phyloP scores from a whole-genome alignment of 37 sponge, comb jelly and placozoan genomes.

The Spongilla lacustris region DNA sequence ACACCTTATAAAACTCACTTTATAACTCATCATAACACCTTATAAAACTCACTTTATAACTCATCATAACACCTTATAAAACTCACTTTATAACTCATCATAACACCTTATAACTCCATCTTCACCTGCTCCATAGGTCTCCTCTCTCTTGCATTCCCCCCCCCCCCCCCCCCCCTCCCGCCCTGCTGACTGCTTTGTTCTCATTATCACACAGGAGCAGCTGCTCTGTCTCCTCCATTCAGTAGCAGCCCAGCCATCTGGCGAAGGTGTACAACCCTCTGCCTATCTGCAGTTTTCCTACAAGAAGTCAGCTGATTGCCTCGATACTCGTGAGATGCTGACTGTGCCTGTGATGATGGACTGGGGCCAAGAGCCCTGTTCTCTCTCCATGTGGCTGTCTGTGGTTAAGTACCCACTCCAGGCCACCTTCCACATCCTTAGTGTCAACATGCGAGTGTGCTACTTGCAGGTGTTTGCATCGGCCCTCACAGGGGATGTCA shows the following conservation, averaged over 20 bases:
- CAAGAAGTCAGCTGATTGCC: slow-evolving; percentile 12
- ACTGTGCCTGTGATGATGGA: slow-evolving; percentile 32
- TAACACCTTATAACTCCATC: too few relatives aligned
- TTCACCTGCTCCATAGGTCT: too few relatives aligned
- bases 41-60: too few relatives aligned
- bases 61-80: too few relatives aligned
- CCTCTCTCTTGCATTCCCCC: too few relatives aligned
- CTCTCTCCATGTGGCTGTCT: slow-evolving; percentile 73
- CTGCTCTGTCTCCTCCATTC: background rate
- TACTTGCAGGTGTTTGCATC: slow-evolving; percentile 74
- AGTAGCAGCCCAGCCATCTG: slow-evolving; percentile 6
- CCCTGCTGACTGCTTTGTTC: too few relatives aligned
- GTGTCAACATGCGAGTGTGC: slow-evolving; percentile 29
- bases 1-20: too few relatives aligned
- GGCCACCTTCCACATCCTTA: slow-evolving; percentile 51
- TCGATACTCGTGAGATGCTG: slow-evolving; percentile 37
- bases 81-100: too few relatives aligned
- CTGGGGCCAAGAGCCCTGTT: slow-evolving; percentile 35
- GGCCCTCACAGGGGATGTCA: slow-evolving; percentile 67
- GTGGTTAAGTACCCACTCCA: slow-evolving; percentile 52
- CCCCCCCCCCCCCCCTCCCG: background rate
- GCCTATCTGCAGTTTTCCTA: slow-evolving; percentile 64
- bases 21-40: too few relatives aligned
- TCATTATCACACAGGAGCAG: background rate
- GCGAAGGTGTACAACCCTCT: slow-evolving; percentile 38